phyloP scores from a whole-genome alignment of 2,113 vertebrate genomes.

The Malaclemys terrapin region DNA sequence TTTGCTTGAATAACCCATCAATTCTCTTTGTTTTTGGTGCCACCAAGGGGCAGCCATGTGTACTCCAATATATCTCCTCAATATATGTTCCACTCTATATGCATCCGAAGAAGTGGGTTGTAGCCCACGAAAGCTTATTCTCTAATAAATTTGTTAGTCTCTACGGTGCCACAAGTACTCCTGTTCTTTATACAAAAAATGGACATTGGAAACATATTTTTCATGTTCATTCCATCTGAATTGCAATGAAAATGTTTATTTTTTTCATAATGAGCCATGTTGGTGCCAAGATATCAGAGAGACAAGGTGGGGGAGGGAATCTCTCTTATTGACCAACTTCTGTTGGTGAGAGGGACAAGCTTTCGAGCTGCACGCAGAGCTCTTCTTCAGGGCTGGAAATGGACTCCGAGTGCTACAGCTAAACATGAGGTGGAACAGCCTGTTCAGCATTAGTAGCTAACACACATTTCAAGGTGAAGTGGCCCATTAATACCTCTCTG shows the following conservation, averaged over 20 bases:
- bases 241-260: background rate
- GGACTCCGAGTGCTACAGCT: background rate
- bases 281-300: background rate
- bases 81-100: too few relatives aligned
- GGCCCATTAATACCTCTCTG: background rate
- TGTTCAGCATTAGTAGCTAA: too few relatives aligned
- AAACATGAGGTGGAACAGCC: too few relatives aligned
- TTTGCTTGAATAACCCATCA: too few relatives aligned
- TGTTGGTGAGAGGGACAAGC: background rate
- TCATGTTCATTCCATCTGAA: background rate
- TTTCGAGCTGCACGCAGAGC: background rate
- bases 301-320: too few relatives aligned
- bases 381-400: background rate
- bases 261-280: background rate
- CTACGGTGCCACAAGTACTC: too few relatives aligned
- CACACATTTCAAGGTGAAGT: background rate
- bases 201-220: background rate
- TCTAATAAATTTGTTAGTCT: too few relatives aligned
- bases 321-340: too few relatives aligned
- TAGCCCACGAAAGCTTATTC: too few relatives aligned
- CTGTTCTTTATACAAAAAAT: background rate
- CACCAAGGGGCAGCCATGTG: accelerated
- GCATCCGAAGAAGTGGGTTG: too few relatives aligned
- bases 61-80: background rate
- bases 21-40: background rate